Conservation (phyloP, 2,797 vertebrate genomes). For the Taeniopygia guttata region DNA sequence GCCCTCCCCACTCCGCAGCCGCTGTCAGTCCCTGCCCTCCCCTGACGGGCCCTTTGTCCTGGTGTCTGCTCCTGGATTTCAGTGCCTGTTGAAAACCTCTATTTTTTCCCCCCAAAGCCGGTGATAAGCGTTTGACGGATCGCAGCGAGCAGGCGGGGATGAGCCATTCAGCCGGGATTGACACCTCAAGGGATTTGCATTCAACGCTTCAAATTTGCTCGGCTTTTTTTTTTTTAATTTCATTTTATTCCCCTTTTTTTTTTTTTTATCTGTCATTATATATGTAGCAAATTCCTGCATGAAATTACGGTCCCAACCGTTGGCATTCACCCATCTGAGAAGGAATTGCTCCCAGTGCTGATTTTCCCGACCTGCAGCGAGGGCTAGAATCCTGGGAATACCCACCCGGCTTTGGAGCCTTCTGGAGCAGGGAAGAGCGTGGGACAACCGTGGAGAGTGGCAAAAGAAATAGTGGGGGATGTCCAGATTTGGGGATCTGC, state of each 20-base stretch:
- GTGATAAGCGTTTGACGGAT: constrained; percentile 19
- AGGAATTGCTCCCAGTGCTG: accelerated
- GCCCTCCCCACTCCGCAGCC: accelerated
- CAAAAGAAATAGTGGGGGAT: accelerated
- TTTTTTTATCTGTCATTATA: not conserved
- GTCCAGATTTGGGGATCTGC: not conserved
- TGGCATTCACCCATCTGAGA: accelerated
- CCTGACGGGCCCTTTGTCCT: constrained; percentile 11
- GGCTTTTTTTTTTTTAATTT: not conserved
- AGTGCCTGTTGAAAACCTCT: not conserved
- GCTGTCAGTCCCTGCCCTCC: not conserved
- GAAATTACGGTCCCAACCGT: not conserved
- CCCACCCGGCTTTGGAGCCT: accelerated
- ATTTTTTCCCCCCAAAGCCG: not conserved
- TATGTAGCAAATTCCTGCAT: not conserved
- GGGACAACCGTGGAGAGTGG: accelerated
- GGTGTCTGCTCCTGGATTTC: not conserved
- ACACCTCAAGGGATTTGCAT: constrained; percentile 21
- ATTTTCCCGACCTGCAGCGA: not conserved
- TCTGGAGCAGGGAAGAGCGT: not conserved
- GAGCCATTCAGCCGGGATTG: constrained; percentile 26
- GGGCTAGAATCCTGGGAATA: not conserved
- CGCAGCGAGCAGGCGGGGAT: not conserved
- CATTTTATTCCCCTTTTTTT: not conserved
- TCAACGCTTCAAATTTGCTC: not conserved